These are phyloP conservation scores for Nylanderia fulva DNA, from an alignment of 1,140 invertebrate genomes.

Conservation along the genomic window DNA sequence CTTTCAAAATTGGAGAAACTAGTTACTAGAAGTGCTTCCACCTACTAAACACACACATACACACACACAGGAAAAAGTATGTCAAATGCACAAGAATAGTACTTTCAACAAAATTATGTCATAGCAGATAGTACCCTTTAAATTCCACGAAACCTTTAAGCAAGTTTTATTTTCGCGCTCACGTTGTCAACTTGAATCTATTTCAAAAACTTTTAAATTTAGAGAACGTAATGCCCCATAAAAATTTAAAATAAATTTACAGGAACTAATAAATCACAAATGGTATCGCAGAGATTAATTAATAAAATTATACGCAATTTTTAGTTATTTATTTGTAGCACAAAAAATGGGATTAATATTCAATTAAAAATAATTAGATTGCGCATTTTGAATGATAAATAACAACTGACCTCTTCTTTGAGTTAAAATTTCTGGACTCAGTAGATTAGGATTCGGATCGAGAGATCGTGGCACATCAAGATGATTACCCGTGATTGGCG, in stretches of 20 bases:
- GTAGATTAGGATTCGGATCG: constrained; percentile 92
- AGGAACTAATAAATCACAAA: neutral
- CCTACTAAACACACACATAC: no score
- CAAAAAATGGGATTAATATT: neutral
- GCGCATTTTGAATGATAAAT: neutral
- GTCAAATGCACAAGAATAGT: neutral
- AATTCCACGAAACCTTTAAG: neutral
- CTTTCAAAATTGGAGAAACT: constrained; percentile 4
- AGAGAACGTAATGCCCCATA: neutral
- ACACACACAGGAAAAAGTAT: constrained; percentile 9
- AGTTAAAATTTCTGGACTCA: constrained; percentile 92
- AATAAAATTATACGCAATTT: neutral
- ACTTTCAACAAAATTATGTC: constrained; percentile 26
- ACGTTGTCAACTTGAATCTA: neutral
- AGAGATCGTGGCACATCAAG: constrained; percentile 90
- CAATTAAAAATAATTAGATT: neutral
- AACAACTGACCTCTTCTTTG: constrained; percentile 89
- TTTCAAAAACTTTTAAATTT: neutral
- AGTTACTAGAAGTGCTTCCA: neutral
- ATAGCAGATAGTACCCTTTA: neutral
- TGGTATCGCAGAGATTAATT: neutral
- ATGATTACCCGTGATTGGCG: constrained; percentile 91
- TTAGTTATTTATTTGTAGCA: constrained; percentile 20
- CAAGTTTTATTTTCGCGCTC: neutral
- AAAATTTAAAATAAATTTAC: neutral